Percentiles rank a stretch among this genome's conserved stretches.
phyloP scores from a whole-genome alignment of 2,797 vertebrate genomes.

The Poeciliopsis turneri region DNA sequence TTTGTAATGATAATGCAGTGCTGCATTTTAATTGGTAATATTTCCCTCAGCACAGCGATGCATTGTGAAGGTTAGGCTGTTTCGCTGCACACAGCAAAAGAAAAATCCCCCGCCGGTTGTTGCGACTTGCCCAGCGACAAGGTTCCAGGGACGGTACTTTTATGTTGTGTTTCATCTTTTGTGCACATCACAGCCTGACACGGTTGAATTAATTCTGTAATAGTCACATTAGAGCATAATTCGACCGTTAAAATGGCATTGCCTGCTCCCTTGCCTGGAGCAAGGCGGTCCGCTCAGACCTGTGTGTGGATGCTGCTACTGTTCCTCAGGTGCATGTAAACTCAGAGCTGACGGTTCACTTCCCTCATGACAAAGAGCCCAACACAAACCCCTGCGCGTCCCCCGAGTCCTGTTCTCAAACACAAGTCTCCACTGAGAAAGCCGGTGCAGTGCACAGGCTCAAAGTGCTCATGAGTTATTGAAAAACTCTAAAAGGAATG shows the following conservation, averaged over 20 bases:
- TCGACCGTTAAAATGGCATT: conserved; percentile 3
- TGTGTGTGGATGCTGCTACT: not conserved
- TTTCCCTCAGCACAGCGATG: not conserved
- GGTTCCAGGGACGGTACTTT: not conserved
- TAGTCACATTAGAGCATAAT: conserved; percentile 4
- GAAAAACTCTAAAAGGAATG: not conserved
- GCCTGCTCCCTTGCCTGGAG: not conserved
- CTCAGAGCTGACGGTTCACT: conserved; percentile 2
- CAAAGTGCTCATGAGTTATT: conserved; percentile 9
- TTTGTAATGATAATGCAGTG: not conserved
- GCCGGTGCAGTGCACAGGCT: too few relatives aligned
- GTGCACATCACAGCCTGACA: not conserved
- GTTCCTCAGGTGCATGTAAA: not conserved
- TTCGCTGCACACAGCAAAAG: not conserved
- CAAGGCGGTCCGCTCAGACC: not conserved
- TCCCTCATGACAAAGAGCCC: not conserved
- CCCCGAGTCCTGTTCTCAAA: not conserved
- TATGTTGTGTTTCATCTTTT: not conserved
- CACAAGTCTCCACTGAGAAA: not conserved
- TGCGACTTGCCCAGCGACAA: not conserved
- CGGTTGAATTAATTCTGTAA: not conserved
- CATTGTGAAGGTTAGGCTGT: not conserved
- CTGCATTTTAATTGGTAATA: not conserved
- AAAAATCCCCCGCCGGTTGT: not conserved
- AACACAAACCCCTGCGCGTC: not conserved